Evolutionary conservation across 2,797 vertebrate species (phyloP).

Genomic region (Acanthornis magna): DNA sequence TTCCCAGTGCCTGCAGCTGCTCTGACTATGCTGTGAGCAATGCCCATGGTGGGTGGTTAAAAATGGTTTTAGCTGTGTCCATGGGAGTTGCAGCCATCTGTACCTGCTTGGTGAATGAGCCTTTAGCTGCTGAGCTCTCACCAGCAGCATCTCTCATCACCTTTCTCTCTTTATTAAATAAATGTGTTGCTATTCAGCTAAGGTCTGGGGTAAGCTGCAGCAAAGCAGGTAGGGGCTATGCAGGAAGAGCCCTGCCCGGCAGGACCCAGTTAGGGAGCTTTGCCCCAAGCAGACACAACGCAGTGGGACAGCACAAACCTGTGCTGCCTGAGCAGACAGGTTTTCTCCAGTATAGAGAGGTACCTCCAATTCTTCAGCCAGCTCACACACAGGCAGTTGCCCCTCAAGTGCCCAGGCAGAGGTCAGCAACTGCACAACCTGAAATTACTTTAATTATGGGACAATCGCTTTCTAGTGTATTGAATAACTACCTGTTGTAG

Average conservation of each 20-base stretch:
- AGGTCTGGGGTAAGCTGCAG: neutral
- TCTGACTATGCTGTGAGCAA: neutral
- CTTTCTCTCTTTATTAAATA: neutral
- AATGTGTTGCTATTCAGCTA: neutral
- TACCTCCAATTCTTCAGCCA: neutral
- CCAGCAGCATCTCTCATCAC: neutral
- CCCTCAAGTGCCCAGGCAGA: neutral
- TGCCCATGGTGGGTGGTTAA: neutral
- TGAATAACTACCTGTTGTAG: neutral
- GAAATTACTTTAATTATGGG: neutral
- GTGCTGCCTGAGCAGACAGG: neutral
- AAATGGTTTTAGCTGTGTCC: neutral
- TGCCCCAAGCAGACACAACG: neutral
- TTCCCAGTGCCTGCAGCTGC: neutral
- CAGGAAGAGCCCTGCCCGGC: neutral
- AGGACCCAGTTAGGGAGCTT: neutral
- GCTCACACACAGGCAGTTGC: neutral
- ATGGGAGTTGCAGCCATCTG: neutral
- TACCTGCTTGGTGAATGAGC: neutral
- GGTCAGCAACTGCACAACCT: neutral
- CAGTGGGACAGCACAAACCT: neutral
- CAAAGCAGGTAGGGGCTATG: neutral
- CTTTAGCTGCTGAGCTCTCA: neutral
- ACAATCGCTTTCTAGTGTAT: slow-evolving; percentile 3
- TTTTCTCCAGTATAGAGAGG: neutral